These are phyloP conservation scores for Rotaria socialis DNA, from an alignment of 2,888 invertebrate species.

Conservation along the genomic window DNA sequence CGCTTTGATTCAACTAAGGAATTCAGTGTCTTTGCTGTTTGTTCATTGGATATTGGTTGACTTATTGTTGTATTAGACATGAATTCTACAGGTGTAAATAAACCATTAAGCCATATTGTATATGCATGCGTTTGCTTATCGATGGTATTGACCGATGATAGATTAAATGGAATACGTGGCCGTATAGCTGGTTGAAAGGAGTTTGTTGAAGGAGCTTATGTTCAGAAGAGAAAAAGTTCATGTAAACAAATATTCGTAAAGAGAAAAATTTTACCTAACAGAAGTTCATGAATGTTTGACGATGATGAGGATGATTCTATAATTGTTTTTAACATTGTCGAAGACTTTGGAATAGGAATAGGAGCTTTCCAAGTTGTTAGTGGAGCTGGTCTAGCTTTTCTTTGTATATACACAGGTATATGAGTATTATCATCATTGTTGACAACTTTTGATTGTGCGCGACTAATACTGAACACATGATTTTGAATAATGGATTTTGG, in stretches of 20 bases:
- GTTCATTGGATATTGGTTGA: neutral
- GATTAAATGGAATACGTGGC: neutral
- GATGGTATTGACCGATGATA: neutral
- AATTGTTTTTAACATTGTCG: neutral
- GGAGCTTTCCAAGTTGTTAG: neutral
- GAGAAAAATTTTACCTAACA: neutral
- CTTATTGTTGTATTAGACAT: neutral
- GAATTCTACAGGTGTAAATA: slow-evolving; percentile 8
- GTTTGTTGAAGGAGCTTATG: neutral
- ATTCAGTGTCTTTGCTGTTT: neutral
- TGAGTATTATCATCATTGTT: too few relatives aligned
- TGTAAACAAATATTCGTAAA: neutral
- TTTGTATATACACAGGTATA: neutral
- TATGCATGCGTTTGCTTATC: slow-evolving; percentile 8
- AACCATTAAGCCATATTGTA: neutral
- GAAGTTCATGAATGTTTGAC: neutral
- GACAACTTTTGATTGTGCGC: too few relatives aligned
- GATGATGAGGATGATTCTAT: neutral
- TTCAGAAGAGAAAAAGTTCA: neutral
- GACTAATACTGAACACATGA: too few relatives aligned
- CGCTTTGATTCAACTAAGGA: neutral
- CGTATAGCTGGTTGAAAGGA: slow-evolving; percentile 28
- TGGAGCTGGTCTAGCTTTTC: neutral
- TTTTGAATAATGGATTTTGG: too few relatives aligned
- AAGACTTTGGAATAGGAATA: neutral